phyloP scores from a whole-genome alignment of 2,888 invertebrate genomes.

The Drosophila multiciliata region DNA sequence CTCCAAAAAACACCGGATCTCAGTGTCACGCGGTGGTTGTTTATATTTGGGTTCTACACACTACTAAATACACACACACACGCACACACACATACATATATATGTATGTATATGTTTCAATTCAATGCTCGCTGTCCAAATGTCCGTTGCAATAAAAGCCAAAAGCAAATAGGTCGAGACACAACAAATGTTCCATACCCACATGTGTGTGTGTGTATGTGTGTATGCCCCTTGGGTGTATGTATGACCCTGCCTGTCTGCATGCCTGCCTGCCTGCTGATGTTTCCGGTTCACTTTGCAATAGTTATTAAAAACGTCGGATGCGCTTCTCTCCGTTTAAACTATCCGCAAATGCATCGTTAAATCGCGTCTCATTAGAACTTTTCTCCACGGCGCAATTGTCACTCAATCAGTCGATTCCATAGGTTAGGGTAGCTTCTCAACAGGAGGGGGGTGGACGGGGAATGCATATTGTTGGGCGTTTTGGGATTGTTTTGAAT shows the following conservation, averaged over 20 bases:
- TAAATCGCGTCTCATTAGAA: conserved; percentile 74
- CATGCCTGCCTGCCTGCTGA: conserved; percentile 56
- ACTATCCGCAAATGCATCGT: conserved; percentile 55
- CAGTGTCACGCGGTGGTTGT: conserved; percentile 54
- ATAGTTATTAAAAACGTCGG: conserved; percentile 71
- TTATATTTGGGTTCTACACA: conserved; percentile 41
- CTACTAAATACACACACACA: background rate
- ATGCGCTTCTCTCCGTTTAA: conserved; percentile 37
- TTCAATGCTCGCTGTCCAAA: conserved; percentile 24
- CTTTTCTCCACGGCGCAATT: conserved; percentile 45
- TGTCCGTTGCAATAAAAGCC: conserved; percentile 70
- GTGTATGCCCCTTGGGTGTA: conserved; percentile 32
- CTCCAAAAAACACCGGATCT: conserved; percentile 47
- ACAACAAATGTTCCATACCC: conserved; percentile 27
- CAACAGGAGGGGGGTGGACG: background rate
- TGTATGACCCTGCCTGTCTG: conserved; percentile 43
- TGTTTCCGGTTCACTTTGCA: conserved; percentile 76
- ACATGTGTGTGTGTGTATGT: conserved; percentile 6
- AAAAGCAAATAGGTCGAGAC: conserved; percentile 67
- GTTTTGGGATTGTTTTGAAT: conserved; percentile 15
- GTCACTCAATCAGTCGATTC: conserved; percentile 55
- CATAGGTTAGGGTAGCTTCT: background rate
- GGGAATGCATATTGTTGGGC: background rate
- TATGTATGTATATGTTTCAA: conserved; percentile 16
- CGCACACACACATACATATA: background rate